Percentiles rank a stretch among this genome's conserved stretches.
Evolutionary conservation across 2,888 invertebrate species (phyloP).

Genomic region (Mimas tiliae): DNA sequence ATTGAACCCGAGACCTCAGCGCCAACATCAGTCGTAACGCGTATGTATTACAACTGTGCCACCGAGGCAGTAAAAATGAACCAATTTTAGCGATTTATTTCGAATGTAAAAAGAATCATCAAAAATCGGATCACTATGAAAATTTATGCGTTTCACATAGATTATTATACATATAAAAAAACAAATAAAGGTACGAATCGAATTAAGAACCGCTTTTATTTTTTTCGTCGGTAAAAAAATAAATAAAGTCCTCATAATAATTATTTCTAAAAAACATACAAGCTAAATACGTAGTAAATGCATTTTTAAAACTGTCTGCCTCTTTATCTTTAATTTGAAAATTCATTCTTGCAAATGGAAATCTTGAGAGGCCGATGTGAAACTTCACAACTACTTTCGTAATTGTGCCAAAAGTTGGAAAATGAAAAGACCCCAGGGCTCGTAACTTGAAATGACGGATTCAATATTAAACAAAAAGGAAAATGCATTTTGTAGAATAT

Average conservation of each 20-base stretch:
- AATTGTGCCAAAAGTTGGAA: slow-evolving; percentile 72
- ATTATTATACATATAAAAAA: no score
- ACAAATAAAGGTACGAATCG: no score
- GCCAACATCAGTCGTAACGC: no score
- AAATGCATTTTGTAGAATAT: slow-evolving; percentile 26
- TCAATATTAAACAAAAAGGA: slow-evolving; percentile 51
- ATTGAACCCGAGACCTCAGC: no score
- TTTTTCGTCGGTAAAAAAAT: no score
- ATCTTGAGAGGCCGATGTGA: slow-evolving; percentile 54
- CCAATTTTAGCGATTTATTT: no score
- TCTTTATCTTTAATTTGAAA: slow-evolving; percentile 53
- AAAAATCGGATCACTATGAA: no score
- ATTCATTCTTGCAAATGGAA: slow-evolving; percentile 64
- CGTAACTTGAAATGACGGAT: slow-evolving; percentile 58
- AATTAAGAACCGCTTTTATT: no score
- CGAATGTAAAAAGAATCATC: no score
- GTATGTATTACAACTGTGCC: no score
- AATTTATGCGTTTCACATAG: no score
- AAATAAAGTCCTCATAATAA: slow-evolving; percentile 28
- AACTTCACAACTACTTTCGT: slow-evolving; percentile 75
- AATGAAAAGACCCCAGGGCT: slow-evolving; percentile 62
- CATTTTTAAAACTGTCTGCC: slow-evolving; percentile 41
- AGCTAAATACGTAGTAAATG: not conserved
- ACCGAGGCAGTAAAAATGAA: no score
- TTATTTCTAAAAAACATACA: slow-evolving; percentile 1